Conservation (phyloP, 2,113 vertebrate genomes). For the Eonycteris spelaea region DNA sequence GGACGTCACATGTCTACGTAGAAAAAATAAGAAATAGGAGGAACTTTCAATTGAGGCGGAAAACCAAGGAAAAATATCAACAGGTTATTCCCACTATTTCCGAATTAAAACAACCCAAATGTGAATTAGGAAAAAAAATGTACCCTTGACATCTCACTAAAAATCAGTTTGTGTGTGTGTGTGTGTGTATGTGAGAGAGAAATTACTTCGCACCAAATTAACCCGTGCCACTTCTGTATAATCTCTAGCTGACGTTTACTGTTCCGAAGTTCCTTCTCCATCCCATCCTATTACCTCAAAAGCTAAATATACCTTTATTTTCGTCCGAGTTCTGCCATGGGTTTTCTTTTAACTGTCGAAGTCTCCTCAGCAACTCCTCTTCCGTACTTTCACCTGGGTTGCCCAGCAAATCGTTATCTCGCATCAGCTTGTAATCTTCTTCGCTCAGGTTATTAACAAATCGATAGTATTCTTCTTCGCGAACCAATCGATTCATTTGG, state of each 20-base stretch:
- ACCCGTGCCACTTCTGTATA: background rate
- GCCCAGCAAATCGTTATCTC: conserved; percentile 92
- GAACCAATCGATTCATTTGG: conserved; percentile 87
- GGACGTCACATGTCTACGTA: background rate
- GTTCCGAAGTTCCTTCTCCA: conserved; percentile 58
- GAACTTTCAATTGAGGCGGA: background rate
- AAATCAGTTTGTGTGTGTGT: too few species aligned
- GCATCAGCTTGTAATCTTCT: conserved; percentile 94
- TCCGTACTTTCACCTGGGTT: conserved; percentile 94
- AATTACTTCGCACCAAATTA: background rate
- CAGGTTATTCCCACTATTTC: background rate
- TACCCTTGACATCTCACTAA: background rate
- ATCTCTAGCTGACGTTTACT: background rate
- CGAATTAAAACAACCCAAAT: background rate
- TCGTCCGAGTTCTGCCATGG: conserved; percentile 83
- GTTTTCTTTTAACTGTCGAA: conserved; percentile 92
- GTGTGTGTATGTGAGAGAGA: too few species aligned
- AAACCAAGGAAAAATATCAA: background rate
- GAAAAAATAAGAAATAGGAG: background rate
- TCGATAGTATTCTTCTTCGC: conserved; percentile 92
- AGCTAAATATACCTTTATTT: conserved; percentile 83
- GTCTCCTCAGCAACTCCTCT: conserved; percentile 90
- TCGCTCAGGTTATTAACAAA: conserved; percentile 94
- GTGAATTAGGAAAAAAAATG: background rate
- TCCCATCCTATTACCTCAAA: conserved; percentile 60